Evolutionary conservation across 2,113 vertebrate genomes (phyloP), one percentile per base, ranked within the genome.

Genomic region (Zosterops lateralis): DNA sequence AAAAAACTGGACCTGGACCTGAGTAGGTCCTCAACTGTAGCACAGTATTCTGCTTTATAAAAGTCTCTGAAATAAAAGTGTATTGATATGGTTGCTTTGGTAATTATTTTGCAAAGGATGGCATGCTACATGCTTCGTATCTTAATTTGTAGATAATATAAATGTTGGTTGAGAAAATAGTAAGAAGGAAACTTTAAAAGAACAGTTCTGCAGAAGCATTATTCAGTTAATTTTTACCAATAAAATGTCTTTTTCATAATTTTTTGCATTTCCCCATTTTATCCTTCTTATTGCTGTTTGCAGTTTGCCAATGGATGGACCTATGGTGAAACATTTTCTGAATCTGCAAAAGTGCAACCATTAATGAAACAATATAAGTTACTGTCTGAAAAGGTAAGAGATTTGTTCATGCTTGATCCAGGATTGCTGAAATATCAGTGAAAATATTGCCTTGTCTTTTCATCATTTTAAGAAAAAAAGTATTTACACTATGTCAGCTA

Each of bases 261-360:
- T 81, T 58, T 91, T 73, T 88, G 2, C 6, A 25, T 25, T 70
- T 60, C 17, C 6, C 2, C 9, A 11, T 72, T 87, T 87, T 76
- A 36, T 25, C 6, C 4, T 75, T 47, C 28, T 47, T 70, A 22
- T 76, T 82, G 12, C 13, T 92, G 40, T 78, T 97, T 96, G 80
- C 78, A 99, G 99, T 98, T 99, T 97, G 98, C 98, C 38, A 98
- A 94, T 82, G 98, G 99, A 81, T 99, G 99, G 99, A 98, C 98
- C 19, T 98, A 98, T 68, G 99, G 98, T 64, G 99, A 99, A 84
- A 98, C 97, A 17, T 97, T 98, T 61, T 99, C 98, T 96, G 99
- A 99, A 51, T 98, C 98, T 50, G 98, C 98, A 82, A 99, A 99
- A 96, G 97, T 97, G 73, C 99, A 99, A 45, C 98, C 98, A 18